Conservation (phyloP, 2,888 invertebrate species). For the Hesperia comma region DNA sequence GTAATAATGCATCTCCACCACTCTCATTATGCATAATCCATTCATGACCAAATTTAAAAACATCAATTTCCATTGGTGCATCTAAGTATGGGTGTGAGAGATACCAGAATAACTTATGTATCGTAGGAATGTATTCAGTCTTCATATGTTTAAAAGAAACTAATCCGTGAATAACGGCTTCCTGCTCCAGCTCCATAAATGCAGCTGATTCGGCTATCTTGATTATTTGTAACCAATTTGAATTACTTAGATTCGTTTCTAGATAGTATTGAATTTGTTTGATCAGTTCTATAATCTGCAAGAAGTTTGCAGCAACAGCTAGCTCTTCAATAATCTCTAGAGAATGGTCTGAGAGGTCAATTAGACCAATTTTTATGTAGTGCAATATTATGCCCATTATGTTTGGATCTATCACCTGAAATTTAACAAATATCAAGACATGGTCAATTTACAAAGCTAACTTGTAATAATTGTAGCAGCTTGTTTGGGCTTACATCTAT, state of each 20-base stretch:
- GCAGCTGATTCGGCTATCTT: constrained; percentile 63
- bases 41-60: constrained; percentile 69
- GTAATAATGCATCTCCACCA: constrained; percentile 63
- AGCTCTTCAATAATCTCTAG: constrained; percentile 58
- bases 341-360: constrained; percentile 63
- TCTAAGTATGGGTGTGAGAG: constrained; percentile 71
- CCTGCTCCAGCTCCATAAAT: constrained; percentile 57
- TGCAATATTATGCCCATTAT: constrained; percentile 66
- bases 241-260: constrained; percentile 55
- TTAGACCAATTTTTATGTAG: constrained; percentile 67
- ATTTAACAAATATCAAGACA: constrained; percentile 38
- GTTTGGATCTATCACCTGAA: constrained; percentile 68
- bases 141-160: constrained; percentile 65
- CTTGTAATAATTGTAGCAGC: background rate
- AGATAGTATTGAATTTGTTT: constrained; percentile 70
- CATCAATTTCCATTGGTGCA: constrained; percentile 59
- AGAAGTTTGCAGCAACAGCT: constrained; percentile 65
- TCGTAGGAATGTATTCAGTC: constrained; percentile 57
- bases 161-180: constrained; percentile 61
- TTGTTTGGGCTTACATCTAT: constrained; percentile 63
- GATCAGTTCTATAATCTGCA: constrained; percentile 70
- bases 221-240: constrained; percentile 67
- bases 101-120: constrained; percentile 70
- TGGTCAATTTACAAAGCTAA: background rate
- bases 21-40: constrained; percentile 61